A percentile compares a stretch with the other conserved stretches of the same genome.
phyloP scores from a whole-genome alignment of 2,888 invertebrate genomes.

The Apocheima hispidaria region DNA sequence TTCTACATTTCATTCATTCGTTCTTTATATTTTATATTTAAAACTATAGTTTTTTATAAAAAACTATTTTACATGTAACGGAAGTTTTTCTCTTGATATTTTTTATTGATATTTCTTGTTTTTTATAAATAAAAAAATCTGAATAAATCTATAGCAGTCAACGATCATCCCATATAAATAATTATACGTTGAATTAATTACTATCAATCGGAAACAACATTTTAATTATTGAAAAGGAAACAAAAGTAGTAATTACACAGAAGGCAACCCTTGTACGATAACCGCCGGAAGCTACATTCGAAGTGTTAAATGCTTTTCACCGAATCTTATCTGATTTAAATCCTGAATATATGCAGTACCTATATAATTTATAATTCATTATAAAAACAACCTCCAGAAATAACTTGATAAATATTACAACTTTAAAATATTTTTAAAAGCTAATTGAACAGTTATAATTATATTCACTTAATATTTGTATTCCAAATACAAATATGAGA shows the following conservation, averaged over 20 bases:
- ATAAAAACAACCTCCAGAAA: neutral
- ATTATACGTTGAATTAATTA: slow-evolving; percentile 5
- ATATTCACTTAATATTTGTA: slow-evolving; percentile 17
- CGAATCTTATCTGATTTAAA: slow-evolving; percentile 51
- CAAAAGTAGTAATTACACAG: slow-evolving; percentile 29
- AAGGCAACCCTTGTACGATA: slow-evolving; percentile 11
- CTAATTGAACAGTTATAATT: neutral
- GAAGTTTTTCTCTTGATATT: neutral
- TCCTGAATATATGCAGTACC: neutral
- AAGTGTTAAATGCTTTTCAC: slow-evolving; percentile 48
- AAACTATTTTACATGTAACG: too few species aligned
- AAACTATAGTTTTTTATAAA: too few species aligned
- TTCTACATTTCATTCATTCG: too few species aligned
- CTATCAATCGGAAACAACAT: neutral
- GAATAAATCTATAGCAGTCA: neutral
- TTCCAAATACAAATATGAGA: slow-evolving; percentile 30
- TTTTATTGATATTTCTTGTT: neutral
- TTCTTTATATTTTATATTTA: too few species aligned
- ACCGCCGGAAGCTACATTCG: slow-evolving; percentile 45
- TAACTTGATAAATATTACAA: too few species aligned
- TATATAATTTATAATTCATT: neutral
- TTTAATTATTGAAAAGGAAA: slow-evolving; percentile 17
- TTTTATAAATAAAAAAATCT: neutral
- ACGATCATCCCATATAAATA: neutral
- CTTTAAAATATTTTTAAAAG: too few species aligned